Evolutionary conservation across 1,140 invertebrate genomes (phyloP), one percentile per base, ranked within the genome.

Genomic region (Drosophila sturtevanti): DNA sequence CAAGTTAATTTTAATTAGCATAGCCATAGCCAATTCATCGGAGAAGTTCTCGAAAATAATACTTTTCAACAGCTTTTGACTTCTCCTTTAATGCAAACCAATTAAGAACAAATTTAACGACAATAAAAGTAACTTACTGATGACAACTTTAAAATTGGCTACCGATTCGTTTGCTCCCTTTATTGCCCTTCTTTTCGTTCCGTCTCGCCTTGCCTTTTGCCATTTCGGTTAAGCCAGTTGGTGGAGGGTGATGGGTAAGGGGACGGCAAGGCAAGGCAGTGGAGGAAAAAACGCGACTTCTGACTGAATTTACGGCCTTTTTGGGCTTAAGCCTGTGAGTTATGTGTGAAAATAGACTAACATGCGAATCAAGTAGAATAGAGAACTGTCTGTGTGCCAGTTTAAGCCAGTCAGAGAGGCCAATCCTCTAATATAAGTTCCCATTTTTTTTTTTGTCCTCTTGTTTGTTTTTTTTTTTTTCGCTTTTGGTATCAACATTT

Each of bases 141-240:
- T 68, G 65, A 73, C 61, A 73, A 73, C 74, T 77, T 77, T 77
- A 73, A 73, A 72, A 77, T 77, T 73, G 74, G 65, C 70, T 73
- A 56, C 55, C 64, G 74, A 61, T 52, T 55, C 31, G 1, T 6
- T 16, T 34, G 52, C 21, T 9, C 10, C n/a, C 52, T n/a, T n/a
- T n/a, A 31, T n/a, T 55, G 12, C 22, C 4, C 52, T 14, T 48
- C 41, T 48, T 2, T 14, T 14, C 4, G 2, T n/a, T 52, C 7
- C 6, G 51, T 52, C 51, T 27, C 37, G n/a, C 41, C 11, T 31
- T 4, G n/a, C 12, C 18, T 62, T 37, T 22, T 58, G 37, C 44
- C 60, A 61, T 68, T 76, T 68, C n/a, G 60, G 54, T 41, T 75
- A 77, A 77, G 67, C 67, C 63, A 77, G 34, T 63, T 37, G 37